Conservation (phyloP, 2,797 vertebrate species). For the Cryptoblepharus egeriae region DNA sequence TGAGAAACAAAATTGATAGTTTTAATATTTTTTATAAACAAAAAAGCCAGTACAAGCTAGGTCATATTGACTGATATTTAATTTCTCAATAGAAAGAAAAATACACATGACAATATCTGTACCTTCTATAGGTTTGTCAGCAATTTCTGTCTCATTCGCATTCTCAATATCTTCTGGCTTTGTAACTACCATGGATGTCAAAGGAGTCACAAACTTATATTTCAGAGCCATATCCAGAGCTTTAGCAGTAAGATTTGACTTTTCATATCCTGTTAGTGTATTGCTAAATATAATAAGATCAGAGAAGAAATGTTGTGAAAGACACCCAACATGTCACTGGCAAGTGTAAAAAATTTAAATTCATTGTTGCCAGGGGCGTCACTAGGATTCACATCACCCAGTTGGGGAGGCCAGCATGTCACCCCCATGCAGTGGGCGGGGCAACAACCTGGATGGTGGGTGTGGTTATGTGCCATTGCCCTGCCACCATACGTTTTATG, state of each 20-base stretch:
- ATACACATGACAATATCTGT: slow-evolving; percentile 16
- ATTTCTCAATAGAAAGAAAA: not conserved
- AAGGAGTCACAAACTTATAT: slow-evolving; percentile 92
- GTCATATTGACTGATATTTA: too few species aligned
- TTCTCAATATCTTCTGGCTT: slow-evolving; percentile 82
- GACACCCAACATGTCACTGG: too few species aligned
- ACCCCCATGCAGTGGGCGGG: too few species aligned
- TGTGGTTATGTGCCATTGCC: too few species aligned
- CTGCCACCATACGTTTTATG: too few species aligned
- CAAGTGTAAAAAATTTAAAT: too few species aligned
- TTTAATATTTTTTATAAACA: not conserved
- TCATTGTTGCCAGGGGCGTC: too few species aligned
- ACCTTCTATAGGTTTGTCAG: slow-evolving; percentile 92
- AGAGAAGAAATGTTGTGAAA: not conserved
- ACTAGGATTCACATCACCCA: too few species aligned
- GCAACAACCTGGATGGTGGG: too few species aligned
- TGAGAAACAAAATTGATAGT: not conserved
- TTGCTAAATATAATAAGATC: not conserved
- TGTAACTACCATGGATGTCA: slow-evolving; percentile 97
- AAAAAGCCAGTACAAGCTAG: not conserved
- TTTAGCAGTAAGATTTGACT: slow-evolving; percentile 81
- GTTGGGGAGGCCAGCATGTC: too few species aligned
- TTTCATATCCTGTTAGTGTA: slow-evolving; percentile 77
- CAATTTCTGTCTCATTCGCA: slow-evolving; percentile 74
- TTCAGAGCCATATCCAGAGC: slow-evolving; percentile 87